Percentiles rank a stretch among this genome's conserved stretches.
Conservation (phyloP, 2,113 vertebrate species). For the Thermophis baileyi region DNA sequence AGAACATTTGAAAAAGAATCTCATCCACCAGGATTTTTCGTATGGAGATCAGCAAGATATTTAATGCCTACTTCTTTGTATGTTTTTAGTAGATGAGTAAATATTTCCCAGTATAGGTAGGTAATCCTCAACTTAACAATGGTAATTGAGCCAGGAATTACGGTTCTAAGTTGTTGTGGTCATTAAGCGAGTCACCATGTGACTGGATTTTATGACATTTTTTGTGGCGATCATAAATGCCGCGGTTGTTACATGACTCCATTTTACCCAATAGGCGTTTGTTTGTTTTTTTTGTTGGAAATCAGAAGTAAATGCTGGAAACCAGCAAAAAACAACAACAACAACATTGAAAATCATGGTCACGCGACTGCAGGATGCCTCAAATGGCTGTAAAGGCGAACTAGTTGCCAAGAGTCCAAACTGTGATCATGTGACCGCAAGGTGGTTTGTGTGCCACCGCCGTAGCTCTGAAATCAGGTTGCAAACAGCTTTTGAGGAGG, state of each 20-base stretch:
- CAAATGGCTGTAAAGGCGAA: background rate
- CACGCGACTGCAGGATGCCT: rapidly evolving
- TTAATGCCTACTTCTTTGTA: background rate
- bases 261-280: background rate
- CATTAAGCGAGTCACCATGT: background rate
- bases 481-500: background rate
- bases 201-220: background rate
- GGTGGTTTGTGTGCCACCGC: background rate
- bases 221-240: background rate
- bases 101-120: background rate
- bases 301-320: background rate
- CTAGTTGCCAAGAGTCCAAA: background rate
- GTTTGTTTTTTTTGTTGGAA: background rate
- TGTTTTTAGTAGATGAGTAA: background rate
- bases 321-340: background rate
- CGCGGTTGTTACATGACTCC: background rate
- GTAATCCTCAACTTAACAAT: no score
- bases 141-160: background rate
- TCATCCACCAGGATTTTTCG: background rate
- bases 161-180: background rate
- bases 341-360: background rate
- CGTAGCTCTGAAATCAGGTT: background rate
- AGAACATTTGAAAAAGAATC: background rate
- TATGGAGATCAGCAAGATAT: background rate
- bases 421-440: background rate